These are phyloP conservation scores for Cetoscarus ocellatus DNA, from an alignment of 2,797 vertebrate species.

Conservation along the genomic window DNA sequence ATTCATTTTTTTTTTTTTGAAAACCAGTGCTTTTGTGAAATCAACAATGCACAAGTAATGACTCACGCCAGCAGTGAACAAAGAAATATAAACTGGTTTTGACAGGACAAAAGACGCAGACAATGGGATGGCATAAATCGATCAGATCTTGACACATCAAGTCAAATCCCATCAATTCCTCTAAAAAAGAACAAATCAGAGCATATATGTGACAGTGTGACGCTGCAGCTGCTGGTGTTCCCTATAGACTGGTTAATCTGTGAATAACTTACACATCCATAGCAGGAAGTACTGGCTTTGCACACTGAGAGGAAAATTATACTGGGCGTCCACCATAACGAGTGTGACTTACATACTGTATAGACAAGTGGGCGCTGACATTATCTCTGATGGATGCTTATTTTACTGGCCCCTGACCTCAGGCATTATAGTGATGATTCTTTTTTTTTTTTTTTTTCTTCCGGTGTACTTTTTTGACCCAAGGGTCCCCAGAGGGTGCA, in stretches of 20 bases:
- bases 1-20: constrained; percentile 13
- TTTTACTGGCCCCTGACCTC: constrained; percentile 25
- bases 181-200: constrained; percentile 13
- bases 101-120: constrained; percentile 60
- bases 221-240: constrained; percentile 40
- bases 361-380: constrained; percentile 29
- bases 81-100: constrained; percentile 66
- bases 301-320: constrained; percentile 36
- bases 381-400: constrained; percentile 42
- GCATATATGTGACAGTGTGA: constrained; percentile 9
- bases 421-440: constrained; percentile 7
- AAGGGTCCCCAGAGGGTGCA: too few species aligned
- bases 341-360: constrained; percentile 53
- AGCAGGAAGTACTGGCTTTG: constrained; percentile 34
- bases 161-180: constrained; percentile 42
- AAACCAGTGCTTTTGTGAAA: constrained; percentile 64
- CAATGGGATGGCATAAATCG: constrained; percentile 61
- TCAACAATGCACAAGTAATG: constrained; percentile 73
- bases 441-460: too few species aligned
- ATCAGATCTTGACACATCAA: constrained; percentile 60
- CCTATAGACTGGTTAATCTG: constrained; percentile 21
- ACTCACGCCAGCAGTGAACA: constrained; percentile 71
- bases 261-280: constrained; percentile 25
- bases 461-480: too few species aligned
- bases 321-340: constrained; percentile 10